Conservation (phyloP, 2,797 vertebrate species). For the Gastrophryne carolinensis region DNA sequence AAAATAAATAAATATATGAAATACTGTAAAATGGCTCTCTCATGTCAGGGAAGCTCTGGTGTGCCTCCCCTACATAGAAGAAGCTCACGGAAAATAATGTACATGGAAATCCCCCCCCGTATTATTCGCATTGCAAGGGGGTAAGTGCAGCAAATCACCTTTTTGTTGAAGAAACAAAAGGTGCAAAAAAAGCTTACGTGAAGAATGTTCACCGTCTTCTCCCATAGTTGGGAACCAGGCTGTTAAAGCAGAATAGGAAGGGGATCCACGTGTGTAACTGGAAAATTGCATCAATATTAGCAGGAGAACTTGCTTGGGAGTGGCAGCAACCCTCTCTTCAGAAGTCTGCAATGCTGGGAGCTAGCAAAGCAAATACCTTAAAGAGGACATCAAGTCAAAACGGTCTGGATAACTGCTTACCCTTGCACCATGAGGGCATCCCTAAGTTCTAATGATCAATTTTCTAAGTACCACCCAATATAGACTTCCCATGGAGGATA, state of each 20-base stretch:
- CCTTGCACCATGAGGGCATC: no score
- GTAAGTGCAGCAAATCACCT: background rate
- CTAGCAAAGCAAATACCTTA: background rate
- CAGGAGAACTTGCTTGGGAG: background rate
- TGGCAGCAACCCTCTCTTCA: background rate
- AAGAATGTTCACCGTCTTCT: background rate
- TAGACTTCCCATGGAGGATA: no score
- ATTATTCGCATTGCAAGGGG: background rate
- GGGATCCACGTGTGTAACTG: background rate
- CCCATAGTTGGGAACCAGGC: background rate
- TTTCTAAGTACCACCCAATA: no score
- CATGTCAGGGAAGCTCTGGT: background rate
- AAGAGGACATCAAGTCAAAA: no score
- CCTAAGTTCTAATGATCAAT: no score
- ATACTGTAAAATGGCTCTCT: conserved; percentile 7
- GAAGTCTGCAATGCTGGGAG: background rate
- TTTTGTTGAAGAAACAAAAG: background rate
- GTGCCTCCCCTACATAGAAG: background rate
- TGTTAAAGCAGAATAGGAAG: background rate
- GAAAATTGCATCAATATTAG: background rate
- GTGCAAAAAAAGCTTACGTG: background rate
- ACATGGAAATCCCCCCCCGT: background rate
- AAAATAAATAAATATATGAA: conserved; percentile 28
- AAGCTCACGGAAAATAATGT: background rate
- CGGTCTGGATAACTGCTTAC: no score